Percentiles rank a stretch among this genome's conserved stretches.
phyloP scores from a whole-genome alignment of 2,888 invertebrate genomes.

The Sabellastarte sp. region DNA sequence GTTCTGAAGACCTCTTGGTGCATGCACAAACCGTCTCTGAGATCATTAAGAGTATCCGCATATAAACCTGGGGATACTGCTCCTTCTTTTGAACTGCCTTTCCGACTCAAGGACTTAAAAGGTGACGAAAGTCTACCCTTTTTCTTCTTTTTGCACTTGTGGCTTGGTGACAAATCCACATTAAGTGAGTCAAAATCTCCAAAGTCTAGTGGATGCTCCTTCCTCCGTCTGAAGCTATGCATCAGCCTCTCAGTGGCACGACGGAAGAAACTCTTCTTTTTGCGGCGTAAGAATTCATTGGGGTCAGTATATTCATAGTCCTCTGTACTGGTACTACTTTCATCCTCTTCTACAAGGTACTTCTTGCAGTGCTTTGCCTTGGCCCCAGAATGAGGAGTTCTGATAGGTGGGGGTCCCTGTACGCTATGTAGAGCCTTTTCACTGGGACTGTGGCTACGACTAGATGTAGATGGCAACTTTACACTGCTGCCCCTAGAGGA shows the following conservation, averaged over 20 bases:
- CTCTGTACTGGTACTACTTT: conserved; percentile 27
- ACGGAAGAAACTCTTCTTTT: conserved; percentile 31
- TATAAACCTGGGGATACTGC: no score
- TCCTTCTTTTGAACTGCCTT: not conserved
- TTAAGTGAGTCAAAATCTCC: conserved; percentile 4
- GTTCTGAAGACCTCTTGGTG: not conserved
- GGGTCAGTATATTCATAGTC: conserved; percentile 28
- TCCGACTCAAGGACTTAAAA: not conserved
- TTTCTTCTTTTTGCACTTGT: conserved; percentile 4
- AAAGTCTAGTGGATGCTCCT: conserved; percentile 3
- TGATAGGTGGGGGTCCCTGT: not conserved
- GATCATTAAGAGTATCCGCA: no score
- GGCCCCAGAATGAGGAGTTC: not conserved
- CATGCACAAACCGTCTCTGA: no score
- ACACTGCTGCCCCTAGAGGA: conserved; percentile 15
- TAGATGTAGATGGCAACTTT: no score
- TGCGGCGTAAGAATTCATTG: conserved; percentile 21
- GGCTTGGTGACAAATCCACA: conserved; percentile 1
- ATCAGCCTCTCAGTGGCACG: conserved; percentile 29
- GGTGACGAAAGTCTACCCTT: not conserved
- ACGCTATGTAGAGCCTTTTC: conserved; percentile 2
- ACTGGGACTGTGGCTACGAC: no score
- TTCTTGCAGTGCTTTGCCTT: conserved; percentile 2
- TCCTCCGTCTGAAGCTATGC: conserved; percentile 26
- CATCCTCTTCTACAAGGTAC: not conserved